Evolutionary conservation across 2,113 vertebrate species (phyloP), one percentile per base, ranked within the genome.

Genomic region (Oncorhynchus kisutch): DNA sequence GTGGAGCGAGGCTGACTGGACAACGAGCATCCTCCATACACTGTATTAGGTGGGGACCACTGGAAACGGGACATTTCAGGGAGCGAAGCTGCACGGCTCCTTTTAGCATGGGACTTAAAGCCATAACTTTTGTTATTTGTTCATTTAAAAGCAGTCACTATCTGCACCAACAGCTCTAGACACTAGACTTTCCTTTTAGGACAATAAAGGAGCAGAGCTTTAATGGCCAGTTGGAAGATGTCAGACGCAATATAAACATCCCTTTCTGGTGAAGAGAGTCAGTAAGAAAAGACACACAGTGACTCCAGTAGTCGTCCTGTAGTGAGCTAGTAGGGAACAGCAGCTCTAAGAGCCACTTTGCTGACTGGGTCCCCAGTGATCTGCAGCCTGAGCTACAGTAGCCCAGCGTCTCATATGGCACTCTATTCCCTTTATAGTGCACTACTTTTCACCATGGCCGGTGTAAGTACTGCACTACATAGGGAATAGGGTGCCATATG

Each of bases 271-370:
- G 6, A 29, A 31, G 13, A 68, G 8, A 39, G 18, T 13, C 12
- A 11, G 20, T 11, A 25, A 64, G 4, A 34, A 39, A 34, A 67
- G 66, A 76, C 73, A 67, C 45, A 78, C 27, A 16, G 89, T 89
- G 87, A 78, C 88, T 85, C 75, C 74, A 85, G 88, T 54, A 54
- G 51, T 54, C 13, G 4, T 54, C 51, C 51, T 18, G 51, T 54
- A 54, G 51, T 54, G 16, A 54, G 51, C 12, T 54, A 14, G 51
- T 54, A 54, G 51, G 16, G 51, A 45, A 45, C 76, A 74, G 66
- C 82, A 78, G 88, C 85, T 86, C 77, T 87, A 83, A 89, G 90
- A 88, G 86, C 81, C 87, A 92, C 90, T 91, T 92, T 92, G 91
- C 92, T 93, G 92, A 92, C 91, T 89, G 83, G 59, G 85, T 89